phyloP scores from a whole-genome alignment of 2,888 invertebrate species.

The Liodrosophila aerea region DNA sequence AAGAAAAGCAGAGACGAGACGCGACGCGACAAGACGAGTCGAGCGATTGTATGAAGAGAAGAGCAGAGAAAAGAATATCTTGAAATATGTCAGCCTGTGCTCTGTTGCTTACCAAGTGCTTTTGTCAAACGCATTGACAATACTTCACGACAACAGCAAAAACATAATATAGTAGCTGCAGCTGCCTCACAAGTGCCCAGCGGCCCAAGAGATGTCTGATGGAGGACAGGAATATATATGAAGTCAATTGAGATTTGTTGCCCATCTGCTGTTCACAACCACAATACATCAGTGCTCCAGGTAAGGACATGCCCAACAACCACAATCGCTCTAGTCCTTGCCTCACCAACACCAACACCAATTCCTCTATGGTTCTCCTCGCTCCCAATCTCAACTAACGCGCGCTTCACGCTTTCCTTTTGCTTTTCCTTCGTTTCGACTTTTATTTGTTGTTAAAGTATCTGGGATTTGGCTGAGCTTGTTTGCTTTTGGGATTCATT shows the following conservation, averaged over 20 bases:
- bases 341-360: not conserved
- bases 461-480: constrained; percentile 61
- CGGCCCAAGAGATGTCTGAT: constrained; percentile 6
- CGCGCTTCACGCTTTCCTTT: constrained; percentile 23
- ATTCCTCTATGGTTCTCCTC: not conserved
- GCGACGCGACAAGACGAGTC: constrained; percentile 3
- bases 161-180: constrained; percentile 41
- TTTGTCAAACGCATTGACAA: constrained; percentile 74
- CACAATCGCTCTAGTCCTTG: constrained; percentile 6
- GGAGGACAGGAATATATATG: constrained; percentile 22
- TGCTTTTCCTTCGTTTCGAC: constrained; percentile 21
- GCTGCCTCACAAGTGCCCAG: constrained; percentile 39
- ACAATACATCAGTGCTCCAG: constrained; percentile 56
- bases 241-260: constrained; percentile 60
- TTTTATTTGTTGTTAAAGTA: constrained; percentile 65
- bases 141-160: constrained; percentile 48
- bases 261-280: constrained; percentile 28
- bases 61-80: constrained; percentile 35
- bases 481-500: constrained; percentile 65
- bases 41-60: not conserved
- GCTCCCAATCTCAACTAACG: constrained; percentile 16
- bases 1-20: constrained; percentile 2
- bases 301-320: constrained; percentile 41
- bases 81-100: constrained; percentile 53
- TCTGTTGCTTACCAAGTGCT: constrained; percentile 60